A percentile compares a stretch with the other conserved stretches of the same genome.
phyloP scores from a whole-genome alignment of 2,797 vertebrate species.

The Enteromius thamalakanensis region DNA sequence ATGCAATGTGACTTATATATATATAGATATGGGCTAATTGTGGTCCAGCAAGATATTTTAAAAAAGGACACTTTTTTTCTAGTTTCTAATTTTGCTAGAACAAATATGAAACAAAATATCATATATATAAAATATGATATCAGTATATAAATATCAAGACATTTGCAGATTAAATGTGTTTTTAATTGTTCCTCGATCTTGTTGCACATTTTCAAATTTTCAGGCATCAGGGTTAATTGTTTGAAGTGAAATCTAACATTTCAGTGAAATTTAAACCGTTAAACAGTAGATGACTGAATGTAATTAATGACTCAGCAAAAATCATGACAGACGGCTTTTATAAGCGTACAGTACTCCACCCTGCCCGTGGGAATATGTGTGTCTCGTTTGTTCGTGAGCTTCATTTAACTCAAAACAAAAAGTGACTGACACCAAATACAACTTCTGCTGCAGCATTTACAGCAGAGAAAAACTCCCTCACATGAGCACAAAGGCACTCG shows the following conservation, averaged over 20 bases:
- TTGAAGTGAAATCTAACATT: not conserved
- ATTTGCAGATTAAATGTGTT: not conserved
- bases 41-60: not conserved
- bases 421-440: constrained; percentile 6
- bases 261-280: not conserved
- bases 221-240: not conserved
- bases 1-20: not conserved
- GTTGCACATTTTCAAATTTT: not conserved
- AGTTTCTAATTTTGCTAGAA: not conserved
- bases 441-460: not conserved
- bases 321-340: not conserved
- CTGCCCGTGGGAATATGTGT: not conserved
- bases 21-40: not conserved
- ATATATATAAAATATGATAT: not conserved
- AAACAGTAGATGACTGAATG: not conserved
- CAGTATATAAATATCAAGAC: not conserved
- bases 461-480: not conserved
- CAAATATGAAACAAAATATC: not conserved
- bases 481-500: not conserved
- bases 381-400: not conserved
- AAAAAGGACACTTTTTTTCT: not conserved
- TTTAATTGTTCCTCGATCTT: not conserved
- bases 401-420: not conserved
- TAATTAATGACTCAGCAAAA: constrained; percentile 23
- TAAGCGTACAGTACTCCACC: constrained; percentile 13